Conservation (phyloP, 2,888 invertebrate genomes). For the Lycia hirtaria region DNA sequence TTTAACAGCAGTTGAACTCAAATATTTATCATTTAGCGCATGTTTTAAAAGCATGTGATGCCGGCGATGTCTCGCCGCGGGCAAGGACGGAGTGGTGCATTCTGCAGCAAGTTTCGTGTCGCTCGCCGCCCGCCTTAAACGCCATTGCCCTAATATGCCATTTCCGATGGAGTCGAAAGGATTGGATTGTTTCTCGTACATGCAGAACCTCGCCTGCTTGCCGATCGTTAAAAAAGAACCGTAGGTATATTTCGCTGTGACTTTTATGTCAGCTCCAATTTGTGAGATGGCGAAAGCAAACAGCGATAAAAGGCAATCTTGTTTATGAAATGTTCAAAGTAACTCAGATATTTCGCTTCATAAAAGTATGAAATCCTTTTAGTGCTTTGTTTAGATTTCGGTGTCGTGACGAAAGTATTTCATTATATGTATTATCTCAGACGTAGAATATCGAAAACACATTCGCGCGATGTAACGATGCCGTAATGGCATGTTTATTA, state of each 20-base stretch:
- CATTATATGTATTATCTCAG: constrained; percentile 1
- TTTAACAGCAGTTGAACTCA: too few species aligned
- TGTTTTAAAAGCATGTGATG: background rate
- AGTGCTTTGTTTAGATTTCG: background rate
- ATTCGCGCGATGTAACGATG: constrained; percentile 14
- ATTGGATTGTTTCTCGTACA: constrained; percentile 16
- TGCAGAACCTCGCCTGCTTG: constrained; percentile 13
- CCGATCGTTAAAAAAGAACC: constrained; percentile 9
- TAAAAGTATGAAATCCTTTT: background rate
- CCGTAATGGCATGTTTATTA: constrained; percentile 10
- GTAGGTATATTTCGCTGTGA: background rate
- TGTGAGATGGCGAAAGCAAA: constrained; percentile 14
- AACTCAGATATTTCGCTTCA: background rate
- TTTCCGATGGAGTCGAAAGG: constrained; percentile 8
- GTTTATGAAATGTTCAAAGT: constrained; percentile 4
- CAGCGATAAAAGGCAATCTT: constrained; percentile 3
- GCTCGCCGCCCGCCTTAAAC: constrained; percentile 7
- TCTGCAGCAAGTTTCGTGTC: background rate
- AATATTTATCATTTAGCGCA: too few species aligned
- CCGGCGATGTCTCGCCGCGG: constrained; percentile 14
- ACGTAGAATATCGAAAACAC: constrained; percentile 20
- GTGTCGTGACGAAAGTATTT: background rate
- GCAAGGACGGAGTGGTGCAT: constrained; percentile 34
- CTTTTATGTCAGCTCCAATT: constrained; percentile 13
- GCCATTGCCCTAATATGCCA: constrained; percentile 13